Conservation (phyloP, 2,113 vertebrate species). For the Nanorana parkeri region DNA sequence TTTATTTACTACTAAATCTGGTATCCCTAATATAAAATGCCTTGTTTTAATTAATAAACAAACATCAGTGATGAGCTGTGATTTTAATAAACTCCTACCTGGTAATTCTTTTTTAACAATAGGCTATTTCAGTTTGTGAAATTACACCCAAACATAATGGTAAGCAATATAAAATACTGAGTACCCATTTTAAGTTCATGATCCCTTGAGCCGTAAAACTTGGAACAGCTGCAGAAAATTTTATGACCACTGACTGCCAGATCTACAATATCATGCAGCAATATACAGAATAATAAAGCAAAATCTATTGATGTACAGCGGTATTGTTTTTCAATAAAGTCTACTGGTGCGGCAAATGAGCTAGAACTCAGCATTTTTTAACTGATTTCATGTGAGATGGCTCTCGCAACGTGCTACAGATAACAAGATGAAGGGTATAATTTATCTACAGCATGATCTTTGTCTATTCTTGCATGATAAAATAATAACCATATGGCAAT, state of each 20-base stretch:
- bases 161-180: slow-evolving; percentile 41
- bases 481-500: neutral
- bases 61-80: neutral
- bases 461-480: neutral
- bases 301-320: slow-evolving; percentile 55
- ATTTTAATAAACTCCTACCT: slow-evolving; percentile 18
- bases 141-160: slow-evolving; percentile 9
- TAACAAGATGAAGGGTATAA: slow-evolving; percentile 14
- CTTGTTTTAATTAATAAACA: neutral
- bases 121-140: slow-evolving; percentile 19
- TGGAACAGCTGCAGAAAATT: slow-evolving; percentile 45
- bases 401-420: slow-evolving; percentile 4
- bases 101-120: slow-evolving; percentile 13
- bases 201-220: slow-evolving; percentile 48
- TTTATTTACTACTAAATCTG: too few relatives aligned
- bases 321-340: slow-evolving; percentile 57
- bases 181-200: slow-evolving; percentile 50
- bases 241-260: slow-evolving; percentile 50
- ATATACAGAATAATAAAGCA: slow-evolving; percentile 57
- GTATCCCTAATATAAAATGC: too few relatives aligned
- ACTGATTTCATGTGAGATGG: slow-evolving; percentile 29
- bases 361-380: slow-evolving; percentile 52
- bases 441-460: slow-evolving; percentile 13
- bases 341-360: slow-evolving; percentile 53
- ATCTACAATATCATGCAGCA: slow-evolving; percentile 55